Evolutionary conservation across 2,797 vertebrate species (phyloP), one percentile per base, ranked within the genome.

Genomic region (Mycteria americana): DNA sequence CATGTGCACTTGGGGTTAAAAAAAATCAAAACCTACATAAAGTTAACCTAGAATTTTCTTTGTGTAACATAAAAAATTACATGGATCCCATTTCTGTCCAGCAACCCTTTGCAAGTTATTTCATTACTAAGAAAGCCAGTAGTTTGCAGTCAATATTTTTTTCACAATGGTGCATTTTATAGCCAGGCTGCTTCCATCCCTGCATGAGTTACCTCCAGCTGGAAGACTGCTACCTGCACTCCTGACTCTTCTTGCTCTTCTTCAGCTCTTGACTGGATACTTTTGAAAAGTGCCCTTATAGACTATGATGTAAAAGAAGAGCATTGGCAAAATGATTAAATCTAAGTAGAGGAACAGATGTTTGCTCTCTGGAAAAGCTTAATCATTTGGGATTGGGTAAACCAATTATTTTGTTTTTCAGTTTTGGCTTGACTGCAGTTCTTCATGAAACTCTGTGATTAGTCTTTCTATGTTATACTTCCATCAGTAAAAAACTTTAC

Each of bases 371-470:
- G 57, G 43, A 93, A 95, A 92, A 76, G 9, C 37, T 70, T 72
- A 64, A 43, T 81, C 25, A 50, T 67, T 87, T 68, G 43, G 37
- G 70, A 84, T 13, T 56, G 30, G 30, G 27, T 56, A 86, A 89
- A 53, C 27, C 25, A 77, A 64, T 89, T 76, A 85, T 64, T 93
- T 70, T 59, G 24, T 13, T 79, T 89, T 92, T 63, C 72, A 80
- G 33, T 62, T 90, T 93, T 93, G 41, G 18, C 39, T 15, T 92
- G n/a, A 70, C 53, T 86, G 45, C 57, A 27, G 10, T 74, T 92
- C 79, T 92, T 92, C 51, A 62, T 78, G 43, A 83, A 95, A 92
- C 31, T 85, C 35, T 68, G 30, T 73, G 48, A 94, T 78, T 93
- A 88, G 50, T 46, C 23, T 60, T 86, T 84, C 53, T 72, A 12